Conservation (phyloP, 2,113 vertebrate genomes). For the Jaculus jaculus region DNA sequence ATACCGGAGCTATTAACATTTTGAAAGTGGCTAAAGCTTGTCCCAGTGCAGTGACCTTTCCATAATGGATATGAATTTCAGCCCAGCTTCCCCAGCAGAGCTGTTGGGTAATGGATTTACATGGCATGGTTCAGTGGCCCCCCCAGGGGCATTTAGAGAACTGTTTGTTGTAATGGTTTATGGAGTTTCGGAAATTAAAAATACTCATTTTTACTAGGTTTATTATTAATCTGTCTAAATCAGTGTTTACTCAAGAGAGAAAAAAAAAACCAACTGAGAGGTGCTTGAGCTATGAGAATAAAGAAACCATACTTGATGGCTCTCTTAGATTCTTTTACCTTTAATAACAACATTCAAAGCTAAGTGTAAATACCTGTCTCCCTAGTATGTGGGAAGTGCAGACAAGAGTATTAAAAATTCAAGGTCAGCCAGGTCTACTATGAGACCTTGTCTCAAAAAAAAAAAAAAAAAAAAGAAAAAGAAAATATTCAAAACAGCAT, state of each 20-base stretch:
- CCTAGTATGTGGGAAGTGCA: background rate
- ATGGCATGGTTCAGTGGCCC: background rate
- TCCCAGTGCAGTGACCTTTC: slow-evolving; percentile 30
- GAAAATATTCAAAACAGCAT: no score
- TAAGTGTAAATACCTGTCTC: background rate
- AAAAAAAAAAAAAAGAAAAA: background rate
- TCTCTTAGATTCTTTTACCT: background rate
- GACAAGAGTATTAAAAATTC: background rate
- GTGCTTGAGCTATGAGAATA: background rate
- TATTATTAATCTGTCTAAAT: slow-evolving; percentile 13
- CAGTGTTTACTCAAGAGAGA: background rate
- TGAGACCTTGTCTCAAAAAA: background rate
- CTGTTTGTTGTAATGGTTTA: background rate
- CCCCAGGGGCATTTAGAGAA: background rate
- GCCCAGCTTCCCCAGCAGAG: background rate
- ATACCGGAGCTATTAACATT: slow-evolving; percentile 54
- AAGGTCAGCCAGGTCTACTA: background rate
- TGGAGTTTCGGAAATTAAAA: slow-evolving; percentile 35
- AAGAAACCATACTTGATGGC: background rate
- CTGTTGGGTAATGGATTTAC: slow-evolving; percentile 36
- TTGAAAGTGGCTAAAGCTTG: slow-evolving; percentile 24
- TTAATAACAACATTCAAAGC: background rate
- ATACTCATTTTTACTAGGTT: background rate
- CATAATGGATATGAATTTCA: slow-evolving; percentile 58
- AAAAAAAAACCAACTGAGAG: background rate